Percentiles rank a stretch among this genome's conserved stretches.
Evolutionary conservation across 2,888 invertebrate genomes (phyloP).

Genomic region (Drosophila ezoana): DNA sequence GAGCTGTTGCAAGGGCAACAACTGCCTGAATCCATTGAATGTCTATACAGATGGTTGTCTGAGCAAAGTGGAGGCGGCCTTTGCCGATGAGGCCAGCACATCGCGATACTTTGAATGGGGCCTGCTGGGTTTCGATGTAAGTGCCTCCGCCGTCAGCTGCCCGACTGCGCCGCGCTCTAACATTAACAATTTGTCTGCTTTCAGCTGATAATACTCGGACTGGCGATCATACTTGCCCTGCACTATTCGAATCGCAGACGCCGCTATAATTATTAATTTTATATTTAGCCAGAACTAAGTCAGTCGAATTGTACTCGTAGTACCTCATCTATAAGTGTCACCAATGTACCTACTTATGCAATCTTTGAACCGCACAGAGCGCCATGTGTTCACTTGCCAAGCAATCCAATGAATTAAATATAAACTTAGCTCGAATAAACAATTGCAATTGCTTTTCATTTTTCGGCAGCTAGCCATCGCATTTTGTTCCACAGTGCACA

Average conservation of each 20-base stretch:
- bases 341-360: conserved; percentile 63
- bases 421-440: conserved; percentile 40
- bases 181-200: conserved; percentile 20
- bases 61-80: conserved; percentile 69
- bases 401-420: conserved; percentile 61
- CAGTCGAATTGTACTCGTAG: conserved; percentile 28
- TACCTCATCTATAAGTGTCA: conserved; percentile 59
- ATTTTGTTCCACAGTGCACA: conserved; percentile 27
- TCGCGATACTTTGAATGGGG: conserved; percentile 72
- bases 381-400: conserved; percentile 61
- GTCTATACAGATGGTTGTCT: conserved; percentile 73
- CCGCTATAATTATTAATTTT: conserved; percentile 74
- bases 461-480: not conserved
- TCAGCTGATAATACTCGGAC: conserved; percentile 66
- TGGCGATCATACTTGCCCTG: conserved; percentile 75
- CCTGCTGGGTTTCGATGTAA: conserved; percentile 75
- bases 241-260: conserved; percentile 80
- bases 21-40: conserved; percentile 78
- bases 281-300: conserved; percentile 20
- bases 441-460: conserved; percentile 4
- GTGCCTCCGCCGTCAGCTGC: conserved; percentile 17
- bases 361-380: conserved; percentile 23
- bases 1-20: conserved; percentile 78
- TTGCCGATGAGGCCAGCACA: conserved; percentile 68
- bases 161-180: not conserved